A percentile compares a stretch with the other conserved stretches of the same genome.
Evolutionary conservation across 2,113 vertebrate species (phyloP).

Genomic region (Melanocharis versteri): DNA sequence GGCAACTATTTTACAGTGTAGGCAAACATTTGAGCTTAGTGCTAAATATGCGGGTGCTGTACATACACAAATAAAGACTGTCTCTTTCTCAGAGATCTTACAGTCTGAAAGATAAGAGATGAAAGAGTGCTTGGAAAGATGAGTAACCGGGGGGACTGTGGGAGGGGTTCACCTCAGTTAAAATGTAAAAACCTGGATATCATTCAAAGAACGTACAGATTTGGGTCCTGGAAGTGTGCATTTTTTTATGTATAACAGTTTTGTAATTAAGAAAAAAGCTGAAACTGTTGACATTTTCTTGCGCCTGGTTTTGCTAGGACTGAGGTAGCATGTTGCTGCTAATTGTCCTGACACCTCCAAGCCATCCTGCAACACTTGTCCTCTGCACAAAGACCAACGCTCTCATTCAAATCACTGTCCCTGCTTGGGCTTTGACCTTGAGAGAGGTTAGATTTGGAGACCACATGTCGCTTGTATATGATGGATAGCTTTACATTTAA

Average conservation of each 20-base stretch:
- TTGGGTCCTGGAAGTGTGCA: neutral
- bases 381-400: neutral
- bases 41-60: neutral
- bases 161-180: neutral
- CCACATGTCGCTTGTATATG: neutral
- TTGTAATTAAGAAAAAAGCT: neutral
- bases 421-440: neutral
- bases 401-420: fast-evolving
- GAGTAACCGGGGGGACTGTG: neutral
- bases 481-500: neutral
- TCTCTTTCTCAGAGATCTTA: conserved; percentile 39
- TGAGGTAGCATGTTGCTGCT: neutral
- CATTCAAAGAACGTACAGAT: neutral
- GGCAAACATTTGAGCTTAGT: conserved; percentile 2
- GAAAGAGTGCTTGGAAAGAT: conserved; percentile 30
- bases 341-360: neutral
- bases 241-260: neutral
- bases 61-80: conserved; percentile 46
- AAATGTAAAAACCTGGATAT: neutral
- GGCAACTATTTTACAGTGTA: neutral
- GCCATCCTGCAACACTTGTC: fast-evolving
- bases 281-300: neutral
- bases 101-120: conserved; percentile 57
- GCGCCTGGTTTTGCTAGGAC: neutral
- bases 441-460: neutral